phyloP scores from a whole-genome alignment of 2,888 invertebrate genomes.

The Pseudococcus viburni region DNA sequence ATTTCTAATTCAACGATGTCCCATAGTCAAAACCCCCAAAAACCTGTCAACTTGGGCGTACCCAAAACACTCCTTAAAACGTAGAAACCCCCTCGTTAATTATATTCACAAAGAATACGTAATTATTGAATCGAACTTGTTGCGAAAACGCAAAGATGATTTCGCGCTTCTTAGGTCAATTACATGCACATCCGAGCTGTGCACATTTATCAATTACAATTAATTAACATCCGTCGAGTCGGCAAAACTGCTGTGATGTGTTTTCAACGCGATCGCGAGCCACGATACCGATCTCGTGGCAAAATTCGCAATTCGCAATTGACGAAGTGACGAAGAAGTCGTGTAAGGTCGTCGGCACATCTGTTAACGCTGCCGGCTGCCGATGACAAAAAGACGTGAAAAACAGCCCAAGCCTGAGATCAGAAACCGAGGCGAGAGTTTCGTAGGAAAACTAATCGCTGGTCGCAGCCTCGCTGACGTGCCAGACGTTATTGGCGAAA shows the following conservation, averaged over 20 bases:
- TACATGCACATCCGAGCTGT: neutral
- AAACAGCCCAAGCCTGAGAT: neutral
- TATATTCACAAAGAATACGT: neutral
- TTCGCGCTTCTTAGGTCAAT: neutral
- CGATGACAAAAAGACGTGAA: neutral
- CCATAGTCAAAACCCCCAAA: neutral
- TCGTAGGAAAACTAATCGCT: neutral
- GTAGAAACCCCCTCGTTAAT: neutral
- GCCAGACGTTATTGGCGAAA: slow-evolving; percentile 2
- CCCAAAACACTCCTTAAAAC: neutral
- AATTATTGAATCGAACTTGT: neutral
- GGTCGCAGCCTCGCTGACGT: slow-evolving; percentile 10
- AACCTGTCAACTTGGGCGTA: neutral
- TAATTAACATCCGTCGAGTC: neutral
- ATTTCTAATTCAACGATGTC: too few relatives aligned
- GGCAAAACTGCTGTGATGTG: neutral
- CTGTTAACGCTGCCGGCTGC: neutral
- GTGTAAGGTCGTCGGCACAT: slow-evolving; percentile 2
- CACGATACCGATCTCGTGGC: neutral
- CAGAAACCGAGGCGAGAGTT: neutral
- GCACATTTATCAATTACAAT: neutral
- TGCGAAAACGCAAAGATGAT: neutral
- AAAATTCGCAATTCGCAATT: neutral
- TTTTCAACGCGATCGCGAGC: neutral
- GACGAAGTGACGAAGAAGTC: neutral